Percentiles rank a stretch among this genome's conserved stretches.
Evolutionary conservation across 2,797 vertebrate genomes (phyloP).

Genomic region (Enteromius thamalakanensis): DNA sequence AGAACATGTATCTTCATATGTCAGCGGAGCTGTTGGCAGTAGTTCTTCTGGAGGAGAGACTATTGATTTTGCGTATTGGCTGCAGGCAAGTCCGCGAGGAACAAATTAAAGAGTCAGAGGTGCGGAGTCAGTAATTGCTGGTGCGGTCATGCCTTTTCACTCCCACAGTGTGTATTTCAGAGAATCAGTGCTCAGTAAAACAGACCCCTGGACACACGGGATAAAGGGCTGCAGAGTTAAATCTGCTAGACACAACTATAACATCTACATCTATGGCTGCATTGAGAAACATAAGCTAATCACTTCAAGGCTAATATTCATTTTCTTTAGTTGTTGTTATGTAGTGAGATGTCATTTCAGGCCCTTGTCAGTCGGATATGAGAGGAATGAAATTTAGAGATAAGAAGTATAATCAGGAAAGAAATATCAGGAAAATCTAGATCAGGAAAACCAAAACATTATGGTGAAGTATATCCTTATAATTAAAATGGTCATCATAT

Average conservation of each 20-base stretch:
- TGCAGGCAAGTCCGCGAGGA: conserved; percentile 88
- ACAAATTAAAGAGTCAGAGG: conserved; percentile 90
- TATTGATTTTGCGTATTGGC: conserved; percentile 92
- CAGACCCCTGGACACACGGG: not conserved
- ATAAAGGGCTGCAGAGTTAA: not conserved
- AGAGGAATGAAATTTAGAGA: conserved; percentile 20
- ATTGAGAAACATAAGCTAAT: not conserved
- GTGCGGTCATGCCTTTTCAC: conserved; percentile 76
- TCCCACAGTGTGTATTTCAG: conserved; percentile 46
- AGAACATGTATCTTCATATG: conserved; percentile 86
- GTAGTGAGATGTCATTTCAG: not conserved
- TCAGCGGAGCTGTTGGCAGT: conserved; percentile 82
- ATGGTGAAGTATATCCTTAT: not conserved
- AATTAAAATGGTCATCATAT: not conserved
- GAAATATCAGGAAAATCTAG: not conserved
- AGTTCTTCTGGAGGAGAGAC: conserved; percentile 84
- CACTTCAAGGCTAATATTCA: not conserved
- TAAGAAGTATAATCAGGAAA: not conserved
- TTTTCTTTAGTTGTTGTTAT: conserved; percentile 1
- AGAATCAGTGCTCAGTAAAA: conserved; percentile 30
- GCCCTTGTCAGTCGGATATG: not conserved
- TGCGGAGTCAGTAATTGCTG: conserved; percentile 85
- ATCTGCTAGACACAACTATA: conserved; percentile 7
- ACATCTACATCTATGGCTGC: not conserved
- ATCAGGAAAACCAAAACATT: not conserved